Evolutionary conservation across 1,140 invertebrate genomes (phyloP), one percentile per base, ranked within the genome.

Genomic region (Drosophila funebris): DNA sequence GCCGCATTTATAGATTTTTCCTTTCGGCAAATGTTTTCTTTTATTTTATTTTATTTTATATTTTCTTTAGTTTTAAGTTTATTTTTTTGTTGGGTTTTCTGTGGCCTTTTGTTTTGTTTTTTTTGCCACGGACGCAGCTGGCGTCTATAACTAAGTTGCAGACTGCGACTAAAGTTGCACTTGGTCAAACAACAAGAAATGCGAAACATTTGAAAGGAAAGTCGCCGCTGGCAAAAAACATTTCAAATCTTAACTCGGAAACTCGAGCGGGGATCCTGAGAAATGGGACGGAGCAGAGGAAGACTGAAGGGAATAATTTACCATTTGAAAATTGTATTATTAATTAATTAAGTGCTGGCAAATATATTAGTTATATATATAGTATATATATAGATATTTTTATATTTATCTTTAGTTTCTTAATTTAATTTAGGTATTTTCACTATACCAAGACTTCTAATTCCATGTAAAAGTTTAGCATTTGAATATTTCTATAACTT

Each of bases 1-100:
- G 62, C 57, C 70, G 69, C 74, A 76, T 64, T 73, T 79, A 80
- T 87, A 54, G 79, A 83, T 75, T 83, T 37, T n/a, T 18, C 22
- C 36, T 64, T 50, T 24, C 41, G 31, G 33, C 63, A 13, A 67
- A 41, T 58, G 5, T 37, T 31, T 22, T 43, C n/a, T 18, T 4
- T 13, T 60, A 37, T n/a, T 37, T 4, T 8, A 3, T 52, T 16
- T 18, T 4, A 22, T 60, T 53, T n/a, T 37, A 3, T 8, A 3
- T 52, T 68, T 68, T 43, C 18, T 16, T 11, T 11, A 3, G 2
- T 31, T 52, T 52, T 52, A n/a, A n/a, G n/a, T n/a, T 11, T 31
- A 8, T 16, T 16, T 29, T 67, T 22, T 14, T 52, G 7, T 48
- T n/a, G n/a, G 13, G 1, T 27, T 29, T 52, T 33, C 16, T 18